Percentiles rank a stretch among this genome's conserved stretches.
Evolutionary conservation across 1,140 invertebrate genomes (phyloP).

Genomic region (Danaus plexippus): DNA sequence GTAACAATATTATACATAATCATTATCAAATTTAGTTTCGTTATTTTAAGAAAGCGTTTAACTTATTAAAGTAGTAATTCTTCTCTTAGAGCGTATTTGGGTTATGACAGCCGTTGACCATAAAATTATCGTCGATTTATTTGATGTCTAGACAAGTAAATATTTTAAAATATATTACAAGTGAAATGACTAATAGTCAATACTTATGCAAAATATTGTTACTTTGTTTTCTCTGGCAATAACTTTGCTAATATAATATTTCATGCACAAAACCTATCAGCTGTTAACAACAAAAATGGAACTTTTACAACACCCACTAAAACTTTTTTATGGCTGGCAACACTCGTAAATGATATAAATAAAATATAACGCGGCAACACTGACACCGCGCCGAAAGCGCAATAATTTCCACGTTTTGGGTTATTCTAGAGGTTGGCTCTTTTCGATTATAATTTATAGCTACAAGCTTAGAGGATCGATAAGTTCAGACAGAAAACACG

Average conservation of each 20-base stretch:
- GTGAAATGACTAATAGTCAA: not conserved
- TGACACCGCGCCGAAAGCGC: slow-evolving; percentile 43
- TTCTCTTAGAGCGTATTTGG: too few relatives aligned
- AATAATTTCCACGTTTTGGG: slow-evolving; percentile 64
- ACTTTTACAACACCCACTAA: slow-evolving; percentile 62
- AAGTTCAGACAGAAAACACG: not conserved
- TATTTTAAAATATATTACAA: not conserved
- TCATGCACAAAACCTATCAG: slow-evolving; percentile 41
- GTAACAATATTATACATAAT: too few relatives aligned
- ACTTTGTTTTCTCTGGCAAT: slow-evolving; percentile 6
- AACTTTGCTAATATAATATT: slow-evolving; percentile 42
- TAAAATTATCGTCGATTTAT: too few relatives aligned
- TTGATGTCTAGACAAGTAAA: too few relatives aligned
- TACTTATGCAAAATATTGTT: slow-evolving; percentile 11
- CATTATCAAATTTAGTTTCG: too few relatives aligned
- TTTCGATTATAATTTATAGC: slow-evolving; percentile 67
- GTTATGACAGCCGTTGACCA: too few relatives aligned
- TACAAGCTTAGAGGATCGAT: slow-evolving; percentile 17
- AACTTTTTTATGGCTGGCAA: slow-evolving; percentile 63
- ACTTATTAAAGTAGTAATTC: too few relatives aligned
- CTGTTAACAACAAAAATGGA: slow-evolving; percentile 41
- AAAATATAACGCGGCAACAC: slow-evolving; percentile 60
- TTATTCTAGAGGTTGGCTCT: slow-evolving; percentile 50
- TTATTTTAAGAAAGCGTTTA: too few relatives aligned
- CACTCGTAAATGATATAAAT: slow-evolving; percentile 67